These are phyloP conservation scores for Eospalax fontanierii DNA, from an alignment of 2,797 vertebrate genomes.

Conservation along the genomic window DNA sequence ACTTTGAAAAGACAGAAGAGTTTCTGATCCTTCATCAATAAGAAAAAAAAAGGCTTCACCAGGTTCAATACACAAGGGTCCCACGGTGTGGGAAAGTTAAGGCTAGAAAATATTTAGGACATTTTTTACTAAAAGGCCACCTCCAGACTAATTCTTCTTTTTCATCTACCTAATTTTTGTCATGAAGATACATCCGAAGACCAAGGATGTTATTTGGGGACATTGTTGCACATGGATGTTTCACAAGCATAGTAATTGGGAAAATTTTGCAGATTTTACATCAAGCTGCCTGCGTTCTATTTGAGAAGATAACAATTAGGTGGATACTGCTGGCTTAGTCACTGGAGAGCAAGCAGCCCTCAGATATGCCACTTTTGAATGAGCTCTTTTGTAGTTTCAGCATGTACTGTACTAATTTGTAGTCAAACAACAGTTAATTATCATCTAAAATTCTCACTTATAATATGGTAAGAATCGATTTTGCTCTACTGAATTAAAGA, in stretches of 20 bases:
- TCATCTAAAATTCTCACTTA: conserved; percentile 32
- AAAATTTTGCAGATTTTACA: conserved; percentile 67
- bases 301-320: conserved; percentile 45
- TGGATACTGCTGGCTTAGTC: conserved; percentile 44
- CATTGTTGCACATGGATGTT: neutral
- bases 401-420: conserved; percentile 20
- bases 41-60: neutral
- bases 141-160: neutral
- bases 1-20: conserved; percentile 21
- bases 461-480: neutral
- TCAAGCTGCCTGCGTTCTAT: conserved; percentile 45
- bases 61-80: neutral
- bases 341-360: neutral
- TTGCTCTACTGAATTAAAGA: conserved; percentile 35
- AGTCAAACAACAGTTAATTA: neutral
- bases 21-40: neutral
- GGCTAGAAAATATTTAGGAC: neutral
- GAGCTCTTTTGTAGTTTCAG: conserved; percentile 11
- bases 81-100: neutral
- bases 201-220: conserved; percentile 43
- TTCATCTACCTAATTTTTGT: conserved; percentile 33
- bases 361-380: conserved; percentile 48
- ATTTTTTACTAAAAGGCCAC: neutral
- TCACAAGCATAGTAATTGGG: conserved; percentile 21
- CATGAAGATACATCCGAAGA: neutral